Evolutionary conservation across 2,888 invertebrate genomes (phyloP), one percentile per base, ranked within the genome.

Genomic region (Orthosia gothica): DNA sequence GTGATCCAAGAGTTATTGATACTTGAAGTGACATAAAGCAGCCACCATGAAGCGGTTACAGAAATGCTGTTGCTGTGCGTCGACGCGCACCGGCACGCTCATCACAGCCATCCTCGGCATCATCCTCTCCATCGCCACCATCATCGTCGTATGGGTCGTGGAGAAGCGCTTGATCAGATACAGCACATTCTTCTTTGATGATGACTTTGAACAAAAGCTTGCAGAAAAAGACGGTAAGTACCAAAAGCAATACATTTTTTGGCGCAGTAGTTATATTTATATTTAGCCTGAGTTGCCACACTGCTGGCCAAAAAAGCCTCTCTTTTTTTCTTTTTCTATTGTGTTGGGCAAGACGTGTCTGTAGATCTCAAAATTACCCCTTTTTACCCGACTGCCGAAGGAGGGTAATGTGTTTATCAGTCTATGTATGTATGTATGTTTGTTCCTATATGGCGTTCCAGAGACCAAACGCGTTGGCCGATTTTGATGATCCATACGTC

Each of bases 181-280:
- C 94, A 98, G 97, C 91, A 98, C 98, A n/a, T 98, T 98, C 90
- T 96, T 98, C 57, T 97, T 98, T 83, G 98, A 98, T 90, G 97
- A 97, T 89, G 94, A 95, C 13, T 93, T 93, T 55, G 95, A 96
- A 81, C 95, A 87, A 81, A 93, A 92, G 74, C 93, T 98, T 58
- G 97, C 98, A 87, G 97, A 97, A 87, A 96, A 97, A 89, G 97
- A 97, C 91, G 98, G 97, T 97, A 90, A 94, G 97, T 95, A 81
- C 12, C 1, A 13, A 54, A 13, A 55, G 1, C 32, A n/a, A 15
- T 47, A 20, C 16, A 49, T 45, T 26, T 52, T 3, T 75, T 16
- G 15, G 13, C 15, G 20, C 12, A 20, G 20, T 50, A 50, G 5
- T 40, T 40, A 4, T 40, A 40, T 40, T 40, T 40, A 40, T 40